These are phyloP conservation scores for Resseliella maxima DNA, from an alignment of 2,888 invertebrate species.

Conservation along the genomic window DNA sequence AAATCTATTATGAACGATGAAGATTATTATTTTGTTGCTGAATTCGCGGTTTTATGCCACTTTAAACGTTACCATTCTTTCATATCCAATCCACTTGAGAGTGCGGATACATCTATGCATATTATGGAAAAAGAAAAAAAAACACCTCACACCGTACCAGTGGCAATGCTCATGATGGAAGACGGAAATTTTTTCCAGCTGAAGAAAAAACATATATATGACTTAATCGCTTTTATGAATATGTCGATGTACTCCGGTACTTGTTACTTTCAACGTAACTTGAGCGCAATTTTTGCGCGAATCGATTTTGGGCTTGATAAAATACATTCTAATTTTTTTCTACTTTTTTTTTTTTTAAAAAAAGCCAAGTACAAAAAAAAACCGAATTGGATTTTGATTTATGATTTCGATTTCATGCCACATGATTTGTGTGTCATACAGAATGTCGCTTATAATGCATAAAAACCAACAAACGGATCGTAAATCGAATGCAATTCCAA, in stretches of 20 bases:
- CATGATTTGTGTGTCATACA: constrained; percentile 41
- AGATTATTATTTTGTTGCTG: constrained; percentile 48
- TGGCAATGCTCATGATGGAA: background rate
- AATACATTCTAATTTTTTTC: background rate
- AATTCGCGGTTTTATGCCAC: background rate
- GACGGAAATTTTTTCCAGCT: background rate
- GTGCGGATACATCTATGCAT: background rate
- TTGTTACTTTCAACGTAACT: background rate
- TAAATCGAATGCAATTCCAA: constrained; percentile 26
- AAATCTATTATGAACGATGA: constrained; percentile 23
- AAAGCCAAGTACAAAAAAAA: too few relatives aligned
- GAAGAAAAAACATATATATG: background rate
- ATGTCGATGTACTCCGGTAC: constrained; percentile 23
- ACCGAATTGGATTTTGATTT: constrained; percentile 13
- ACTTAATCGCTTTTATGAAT: constrained; percentile 21
- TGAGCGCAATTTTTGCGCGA: background rate
- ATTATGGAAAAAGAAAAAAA: background rate
- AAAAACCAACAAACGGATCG: background rate
- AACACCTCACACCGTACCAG: background rate
- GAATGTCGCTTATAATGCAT: background rate
- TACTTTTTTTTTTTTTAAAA: too few relatives aligned
- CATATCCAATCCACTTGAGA: background rate
- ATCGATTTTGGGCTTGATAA: constrained; percentile 18
- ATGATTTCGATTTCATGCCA: constrained; percentile 1
- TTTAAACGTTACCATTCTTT: constrained; percentile 25